phyloP scores from a whole-genome alignment of 2,113 vertebrate species.

The Salvelinus sp. region DNA sequence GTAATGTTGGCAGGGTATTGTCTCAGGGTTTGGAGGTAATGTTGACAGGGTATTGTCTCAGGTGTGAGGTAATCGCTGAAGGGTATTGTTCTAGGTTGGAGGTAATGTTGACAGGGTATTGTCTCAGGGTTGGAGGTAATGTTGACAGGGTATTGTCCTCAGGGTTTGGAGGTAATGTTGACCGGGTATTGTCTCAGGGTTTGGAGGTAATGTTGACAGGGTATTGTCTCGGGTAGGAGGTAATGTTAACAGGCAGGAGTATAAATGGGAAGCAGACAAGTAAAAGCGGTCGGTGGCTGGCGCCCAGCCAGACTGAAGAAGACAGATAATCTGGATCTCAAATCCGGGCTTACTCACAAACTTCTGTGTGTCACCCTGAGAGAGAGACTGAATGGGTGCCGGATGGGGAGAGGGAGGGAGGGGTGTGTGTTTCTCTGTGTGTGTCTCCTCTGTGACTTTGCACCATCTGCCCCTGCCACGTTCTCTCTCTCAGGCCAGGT shows the following conservation, averaged over 20 bases:
- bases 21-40: too few relatives aligned
- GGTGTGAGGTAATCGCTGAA: too few relatives aligned
- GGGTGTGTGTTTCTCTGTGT: constrained; percentile 6
- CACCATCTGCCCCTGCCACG: constrained; percentile 71
- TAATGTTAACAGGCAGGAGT: not conserved
- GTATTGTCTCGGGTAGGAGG: too few relatives aligned
- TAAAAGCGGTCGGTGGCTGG: constrained; percentile 31
- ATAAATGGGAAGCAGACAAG: constrained; percentile 63
- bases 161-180: not conserved
- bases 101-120: too few relatives aligned
- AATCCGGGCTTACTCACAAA: constrained; percentile 72
- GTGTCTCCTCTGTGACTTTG: constrained; percentile 63
- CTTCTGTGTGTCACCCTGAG: constrained; percentile 64
- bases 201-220: too few relatives aligned
- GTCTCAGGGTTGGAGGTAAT: too few relatives aligned
- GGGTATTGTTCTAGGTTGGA: too few relatives aligned
- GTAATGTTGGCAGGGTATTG: too few relatives aligned
- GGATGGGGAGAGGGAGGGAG: constrained; percentile 5
- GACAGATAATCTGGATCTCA: constrained; percentile 72
- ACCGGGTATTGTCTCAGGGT: not conserved
- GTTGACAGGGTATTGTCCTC: too few relatives aligned
- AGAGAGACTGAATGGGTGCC: constrained; percentile 40
- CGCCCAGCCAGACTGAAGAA: constrained; percentile 31
- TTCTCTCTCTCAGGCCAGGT: constrained; percentile 66
- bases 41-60: not conserved